Evolutionary conservation across 2,888 invertebrate species (phyloP), one percentile per base, ranked within the genome.

Genomic region (Neocrepidodera transversa): DNA sequence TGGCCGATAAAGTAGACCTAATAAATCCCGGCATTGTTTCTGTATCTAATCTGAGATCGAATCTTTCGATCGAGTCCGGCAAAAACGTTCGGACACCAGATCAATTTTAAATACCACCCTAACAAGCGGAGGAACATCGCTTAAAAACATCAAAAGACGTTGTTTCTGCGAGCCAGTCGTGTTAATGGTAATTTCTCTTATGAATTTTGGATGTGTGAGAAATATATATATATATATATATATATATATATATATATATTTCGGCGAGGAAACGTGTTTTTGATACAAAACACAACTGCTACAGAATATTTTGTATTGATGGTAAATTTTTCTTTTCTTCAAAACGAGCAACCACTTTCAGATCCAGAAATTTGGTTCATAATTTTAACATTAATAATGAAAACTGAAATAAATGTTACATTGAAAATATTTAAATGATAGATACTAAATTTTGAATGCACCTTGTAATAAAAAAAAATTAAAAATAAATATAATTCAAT

Each of bases 21-120:
- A 78, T 78, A 78, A 78, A 78, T 78, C 76, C 71, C 66, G 69
- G 77, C 78, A 78, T 78, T 78, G 78, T 78, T 78, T 73, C 72
- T 69, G 68, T 75, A 78, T 78, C 78, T 78, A 77, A 78, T 78
- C 78, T 78, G 30, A 54, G 69, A 78, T 78, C 78, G 74, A 76
- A 78, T 78, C 77, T 72, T 47, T 62, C 73, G 75, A 76, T 76
- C 75, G 71, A 66, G 65, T 67, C 66, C 68, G 68, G 65, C 69
- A 72, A 76, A 75, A 75, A 71, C 68, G 66, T 68, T 68, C 69
- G 71, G 72, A 73, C 73, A 74, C 72, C 71, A 73, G 73, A 76
- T 76, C 76, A 74, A 75, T 76, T 76, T 73, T 69, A 74, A 74
- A 74, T 75, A 74, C 75, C 70, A 74, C 74, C 76, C 76, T 75